Evolutionary conservation across 2,888 invertebrate genomes (phyloP), one percentile per base, ranked within the genome.

Genomic region (Napeogenes sylphis): DNA sequence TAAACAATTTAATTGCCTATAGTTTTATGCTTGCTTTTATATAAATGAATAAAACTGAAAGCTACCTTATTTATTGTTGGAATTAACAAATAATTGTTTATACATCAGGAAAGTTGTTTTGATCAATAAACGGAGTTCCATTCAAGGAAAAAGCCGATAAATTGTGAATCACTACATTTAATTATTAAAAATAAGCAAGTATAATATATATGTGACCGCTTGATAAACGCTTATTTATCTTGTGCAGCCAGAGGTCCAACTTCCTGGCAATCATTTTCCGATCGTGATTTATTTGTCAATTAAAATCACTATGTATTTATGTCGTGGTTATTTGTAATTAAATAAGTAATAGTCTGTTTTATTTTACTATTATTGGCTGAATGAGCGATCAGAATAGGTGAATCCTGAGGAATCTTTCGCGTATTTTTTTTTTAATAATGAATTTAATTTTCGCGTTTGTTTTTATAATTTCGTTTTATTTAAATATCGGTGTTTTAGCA

Each of bases 141-240:
- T 6, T 51, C 51, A 51, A 51, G 51, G 30, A 51, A 51, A 30
- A 30, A 30, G 51, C 51, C 30, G 30, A 30, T n/a, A 21, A 51
- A 51, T 21, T n/a, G 30, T 51, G 51, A 51, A 3, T 30, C 51
- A 51, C 21, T 32, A 30, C 45, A 5, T 13, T 13, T 47, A 54
- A 59, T 58, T 55, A 55, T 58, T 14, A 42, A 57, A 60, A 38
- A 55, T 30, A 14, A 58, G 35, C 42, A 32, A 21, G 13, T 47
- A 54, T 13, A 45, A 57, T 57, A 53, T 57, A 53, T 55, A 58
- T 57, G 53, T 58, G 62, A 58, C 59, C 59, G n/a, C 33, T 60
- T 56, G 65, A 65, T 62, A 58, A 65, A 51, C 47, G 60, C 60
- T 65, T 65, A 62, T 63, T 65, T 67, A 65, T 67, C 65, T 21